Conservation (phyloP, 2,888 invertebrate genomes). For the Acanthacorydalis orientalis region DNA sequence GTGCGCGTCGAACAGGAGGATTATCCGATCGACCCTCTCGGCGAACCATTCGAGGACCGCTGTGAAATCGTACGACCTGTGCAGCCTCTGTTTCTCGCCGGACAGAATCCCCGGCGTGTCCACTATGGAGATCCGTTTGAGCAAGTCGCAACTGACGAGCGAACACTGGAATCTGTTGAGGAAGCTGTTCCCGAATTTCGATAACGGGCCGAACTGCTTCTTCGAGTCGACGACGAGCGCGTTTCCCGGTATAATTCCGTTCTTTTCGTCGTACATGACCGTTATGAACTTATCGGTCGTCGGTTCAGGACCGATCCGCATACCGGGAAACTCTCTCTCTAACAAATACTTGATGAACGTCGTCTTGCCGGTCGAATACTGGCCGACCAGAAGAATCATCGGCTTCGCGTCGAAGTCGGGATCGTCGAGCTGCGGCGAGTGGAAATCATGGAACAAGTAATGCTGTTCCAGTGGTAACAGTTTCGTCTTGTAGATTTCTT, state of each 20-base stretch:
- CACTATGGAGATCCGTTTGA: constrained; percentile 80
- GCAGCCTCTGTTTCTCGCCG: constrained; percentile 90
- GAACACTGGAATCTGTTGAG: constrained; percentile 90
- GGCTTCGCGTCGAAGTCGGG: constrained; percentile 92
- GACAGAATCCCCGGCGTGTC: constrained; percentile 89
- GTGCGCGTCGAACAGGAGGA: constrained; percentile 94
- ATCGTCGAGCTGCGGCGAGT: constrained; percentile 79
- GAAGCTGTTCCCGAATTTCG: constrained; percentile 90
- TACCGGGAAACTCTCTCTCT: constrained; percentile 84
- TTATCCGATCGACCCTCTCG: constrained; percentile 92
- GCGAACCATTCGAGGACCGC: constrained; percentile 99
- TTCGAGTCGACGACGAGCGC: constrained; percentile 89
- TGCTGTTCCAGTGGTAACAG: constrained; percentile 66
- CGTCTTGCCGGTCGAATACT: constrained; percentile 91
- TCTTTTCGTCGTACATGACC: constrained; percentile 78
- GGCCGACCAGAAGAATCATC: constrained; percentile 85
- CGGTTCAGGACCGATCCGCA: constrained; percentile 89
- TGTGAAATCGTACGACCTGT: constrained; percentile 90
- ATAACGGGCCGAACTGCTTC: constrained; percentile 78
- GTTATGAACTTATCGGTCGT: constrained; percentile 91
- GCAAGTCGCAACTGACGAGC: constrained; percentile 63
- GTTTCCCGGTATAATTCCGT: constrained; percentile 82
- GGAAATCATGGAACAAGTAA: constrained; percentile 81
- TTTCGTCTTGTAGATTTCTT: constrained; percentile 72
- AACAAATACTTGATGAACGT: constrained; percentile 79